These are phyloP conservation scores for Raja brachyura DNA, from an alignment of 2,113 vertebrate species.

Conservation along the genomic window DNA sequence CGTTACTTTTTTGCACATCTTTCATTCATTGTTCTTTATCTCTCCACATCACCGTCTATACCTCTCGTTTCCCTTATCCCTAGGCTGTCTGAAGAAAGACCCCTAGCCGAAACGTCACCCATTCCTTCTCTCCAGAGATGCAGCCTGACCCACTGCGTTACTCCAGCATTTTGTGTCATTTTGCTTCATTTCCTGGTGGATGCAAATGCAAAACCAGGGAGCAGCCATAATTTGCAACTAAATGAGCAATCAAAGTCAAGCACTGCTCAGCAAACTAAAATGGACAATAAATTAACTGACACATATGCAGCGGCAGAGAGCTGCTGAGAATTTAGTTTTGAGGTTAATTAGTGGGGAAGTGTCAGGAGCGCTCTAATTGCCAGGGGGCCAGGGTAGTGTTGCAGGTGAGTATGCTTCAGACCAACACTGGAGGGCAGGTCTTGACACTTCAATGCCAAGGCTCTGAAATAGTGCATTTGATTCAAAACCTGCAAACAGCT, in stretches of 20 bases:
- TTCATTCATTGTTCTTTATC: too few species aligned
- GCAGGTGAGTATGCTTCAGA: neutral
- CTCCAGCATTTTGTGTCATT: too few species aligned
- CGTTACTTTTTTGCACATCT: too few species aligned
- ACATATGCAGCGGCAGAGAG: neutral
- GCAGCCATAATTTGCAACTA: neutral
- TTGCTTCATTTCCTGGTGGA: neutral
- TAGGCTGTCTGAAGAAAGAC: too few species aligned
- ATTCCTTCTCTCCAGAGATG: too few species aligned
- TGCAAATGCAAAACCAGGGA: neutral
- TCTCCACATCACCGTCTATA: too few species aligned
- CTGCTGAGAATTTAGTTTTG: neutral
- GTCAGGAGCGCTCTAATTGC: neutral
- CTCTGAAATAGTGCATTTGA: neutral
- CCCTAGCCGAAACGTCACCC: too few species aligned
- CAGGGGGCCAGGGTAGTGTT: neutral
- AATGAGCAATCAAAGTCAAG: constrained; percentile 24
- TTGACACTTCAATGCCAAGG: neutral
- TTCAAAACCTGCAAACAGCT: neutral
- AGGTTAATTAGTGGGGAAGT: neutral
- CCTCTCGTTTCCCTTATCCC: too few species aligned
- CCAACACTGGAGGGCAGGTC: neutral
- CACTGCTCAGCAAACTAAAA: neutral
- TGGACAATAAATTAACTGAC: neutral
- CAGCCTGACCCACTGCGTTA: too few species aligned